Percentiles rank a stretch among this genome's conserved stretches.
Conservation (phyloP, 1,140 invertebrate species). For the Streblospio benedicti region DNA sequence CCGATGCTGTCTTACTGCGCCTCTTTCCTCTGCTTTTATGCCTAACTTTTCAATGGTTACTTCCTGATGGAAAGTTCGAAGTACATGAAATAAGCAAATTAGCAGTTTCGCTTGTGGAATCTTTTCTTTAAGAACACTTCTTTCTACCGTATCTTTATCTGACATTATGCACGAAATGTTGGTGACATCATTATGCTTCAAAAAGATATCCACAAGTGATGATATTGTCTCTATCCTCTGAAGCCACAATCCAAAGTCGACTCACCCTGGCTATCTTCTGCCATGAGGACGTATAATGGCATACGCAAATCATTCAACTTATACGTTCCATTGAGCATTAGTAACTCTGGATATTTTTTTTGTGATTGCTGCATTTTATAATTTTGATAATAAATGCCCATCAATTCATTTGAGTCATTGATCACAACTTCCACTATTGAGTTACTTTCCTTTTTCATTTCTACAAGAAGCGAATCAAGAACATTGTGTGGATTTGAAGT, state of each 20-base stretch:
- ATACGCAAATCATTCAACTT: constrained; percentile 1
- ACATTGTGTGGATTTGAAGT: no score
- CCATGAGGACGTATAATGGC: neutral
- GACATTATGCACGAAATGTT: neutral
- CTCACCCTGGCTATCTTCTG: constrained; percentile 1
- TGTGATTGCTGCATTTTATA: neutral
- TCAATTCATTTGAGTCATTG: neutral
- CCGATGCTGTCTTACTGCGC: no score
- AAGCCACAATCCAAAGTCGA: neutral
- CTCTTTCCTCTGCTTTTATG: no score
- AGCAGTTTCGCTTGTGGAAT: neutral
- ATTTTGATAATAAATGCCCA: neutral
- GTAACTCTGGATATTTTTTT: constrained; percentile 3
- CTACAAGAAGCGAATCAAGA: neutral
- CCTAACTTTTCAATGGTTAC: no score
- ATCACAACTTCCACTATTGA: neutral
- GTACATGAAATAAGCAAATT: neutral
- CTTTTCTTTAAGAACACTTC: neutral
- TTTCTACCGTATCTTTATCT: neutral
- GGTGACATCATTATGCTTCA: neutral
- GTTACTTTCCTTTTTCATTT: neutral
- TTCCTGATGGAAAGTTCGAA: no score
- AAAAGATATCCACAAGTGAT: neutral
- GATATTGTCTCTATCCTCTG: neutral
- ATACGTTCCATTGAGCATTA: neutral